Evolutionary conservation across 1,140 invertebrate genomes (phyloP).

Genomic region (Plodia interpunctella): DNA sequence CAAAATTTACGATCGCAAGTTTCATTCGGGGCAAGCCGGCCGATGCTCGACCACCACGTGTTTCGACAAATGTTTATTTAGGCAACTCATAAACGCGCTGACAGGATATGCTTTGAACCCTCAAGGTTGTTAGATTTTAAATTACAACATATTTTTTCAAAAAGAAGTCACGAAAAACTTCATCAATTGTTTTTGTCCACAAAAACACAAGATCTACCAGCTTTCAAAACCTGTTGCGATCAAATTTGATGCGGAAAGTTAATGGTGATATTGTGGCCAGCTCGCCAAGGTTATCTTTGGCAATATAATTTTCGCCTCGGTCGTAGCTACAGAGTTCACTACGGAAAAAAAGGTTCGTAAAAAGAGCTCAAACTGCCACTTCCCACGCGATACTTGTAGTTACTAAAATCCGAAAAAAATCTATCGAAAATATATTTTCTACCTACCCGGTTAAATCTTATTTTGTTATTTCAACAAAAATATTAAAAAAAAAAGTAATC

Average conservation of each 20-base stretch:
- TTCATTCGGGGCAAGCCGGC: conserved; percentile 19
- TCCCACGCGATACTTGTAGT: neutral
- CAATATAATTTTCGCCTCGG: neutral
- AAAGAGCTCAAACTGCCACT: neutral
- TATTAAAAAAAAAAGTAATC: too few species aligned
- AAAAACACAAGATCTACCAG: neutral
- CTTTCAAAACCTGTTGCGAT: conserved; percentile 3
- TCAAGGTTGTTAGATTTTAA: conserved; percentile 62
- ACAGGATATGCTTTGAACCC: conserved; percentile 67
- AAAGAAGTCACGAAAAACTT: neutral
- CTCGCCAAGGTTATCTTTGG: neutral
- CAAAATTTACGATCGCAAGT: conserved; percentile 30
- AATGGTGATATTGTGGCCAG: neutral
- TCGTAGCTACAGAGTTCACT: neutral
- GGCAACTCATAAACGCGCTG: conserved; percentile 59
- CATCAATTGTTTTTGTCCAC: neutral
- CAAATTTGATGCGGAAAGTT: conserved; percentile 2
- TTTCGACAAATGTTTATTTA: conserved; percentile 66
- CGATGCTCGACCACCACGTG: conserved; percentile 44
- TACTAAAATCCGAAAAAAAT: too few species aligned
- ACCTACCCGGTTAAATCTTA: too few species aligned
- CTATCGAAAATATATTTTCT: too few species aligned
- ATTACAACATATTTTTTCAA: conserved; percentile 18
- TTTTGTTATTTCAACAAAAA: too few species aligned
- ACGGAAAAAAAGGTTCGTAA: neutral